A percentile compares a stretch with the other conserved stretches of the same genome.
phyloP scores from a whole-genome alignment of 2,113 vertebrate species.

The Eptatretus burgeri region DNA sequence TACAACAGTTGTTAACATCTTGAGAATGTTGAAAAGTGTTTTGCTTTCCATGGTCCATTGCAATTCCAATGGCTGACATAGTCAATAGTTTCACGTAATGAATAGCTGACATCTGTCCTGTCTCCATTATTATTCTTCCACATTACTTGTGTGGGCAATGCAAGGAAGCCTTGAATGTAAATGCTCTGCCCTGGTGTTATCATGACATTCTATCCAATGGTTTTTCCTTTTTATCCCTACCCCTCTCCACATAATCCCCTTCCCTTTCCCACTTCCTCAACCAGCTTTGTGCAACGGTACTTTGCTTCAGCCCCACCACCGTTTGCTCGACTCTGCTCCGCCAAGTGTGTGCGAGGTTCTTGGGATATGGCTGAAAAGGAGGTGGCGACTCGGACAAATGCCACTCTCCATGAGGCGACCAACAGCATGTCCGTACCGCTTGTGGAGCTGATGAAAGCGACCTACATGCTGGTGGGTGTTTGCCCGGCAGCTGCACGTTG shows the following conservation, averaged over 20 bases:
- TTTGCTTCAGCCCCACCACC: conserved; percentile 50
- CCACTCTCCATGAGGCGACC: conserved; percentile 34
- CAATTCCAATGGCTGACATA: no score
- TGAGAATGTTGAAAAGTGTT: no score
- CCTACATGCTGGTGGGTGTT: conserved; percentile 47
- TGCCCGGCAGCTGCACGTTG: conserved; percentile 41
- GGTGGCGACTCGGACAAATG: conserved; percentile 51
- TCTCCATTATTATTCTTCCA: no score
- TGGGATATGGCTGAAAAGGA: conserved; percentile 41
- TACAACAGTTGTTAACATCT: no score
- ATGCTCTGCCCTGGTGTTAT: no score
- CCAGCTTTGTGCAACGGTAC: conserved; percentile 60
- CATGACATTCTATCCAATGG: no score
- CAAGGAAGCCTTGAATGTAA: no score
- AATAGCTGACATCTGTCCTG: no score
- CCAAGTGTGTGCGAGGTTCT: conserved; percentile 14
- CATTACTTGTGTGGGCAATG: no score
- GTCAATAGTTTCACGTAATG: no score
- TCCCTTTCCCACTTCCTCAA: conserved; percentile 5
- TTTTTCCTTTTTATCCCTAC: neutral
- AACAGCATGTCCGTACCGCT: neutral
- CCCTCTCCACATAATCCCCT: no score
- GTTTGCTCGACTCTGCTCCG: conserved; percentile 76
- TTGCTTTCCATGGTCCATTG: no score
- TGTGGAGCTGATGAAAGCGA: conserved; percentile 75